phyloP scores from a whole-genome alignment of 2,888 invertebrate genomes.

The Toxonevra muliebris region DNA sequence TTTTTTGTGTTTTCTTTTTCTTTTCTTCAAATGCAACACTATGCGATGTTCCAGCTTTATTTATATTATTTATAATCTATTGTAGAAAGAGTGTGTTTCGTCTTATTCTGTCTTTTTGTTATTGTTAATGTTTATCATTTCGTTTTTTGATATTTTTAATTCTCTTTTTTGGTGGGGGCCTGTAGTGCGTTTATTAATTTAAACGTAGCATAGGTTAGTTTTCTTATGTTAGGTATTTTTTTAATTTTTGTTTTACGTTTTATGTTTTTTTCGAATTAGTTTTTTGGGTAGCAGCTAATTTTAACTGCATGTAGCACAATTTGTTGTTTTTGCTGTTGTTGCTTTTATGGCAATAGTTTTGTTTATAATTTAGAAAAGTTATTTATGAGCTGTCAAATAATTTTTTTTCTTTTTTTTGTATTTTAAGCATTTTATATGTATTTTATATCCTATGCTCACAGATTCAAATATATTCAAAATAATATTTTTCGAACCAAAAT shows the following conservation, averaged over 20 bases:
- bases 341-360: not conserved
- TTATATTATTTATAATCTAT: slow-evolving; percentile 3
- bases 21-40: too few species aligned
- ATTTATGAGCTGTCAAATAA: slow-evolving; percentile 30
- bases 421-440: too few species aligned
- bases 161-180: not conserved
- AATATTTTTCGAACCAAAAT: too few species aligned
- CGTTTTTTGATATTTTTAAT: too few species aligned
- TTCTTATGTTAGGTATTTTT: slow-evolving; percentile 15
- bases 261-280: slow-evolving; percentile 10
- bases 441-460: too few species aligned
- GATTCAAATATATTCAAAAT: too few species aligned
- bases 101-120: too few species aligned
- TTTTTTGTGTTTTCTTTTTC: too few species aligned
- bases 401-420: slow-evolving; percentile 13
- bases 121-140: too few species aligned
- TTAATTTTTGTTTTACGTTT: slow-evolving; percentile 1
- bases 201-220: slow-evolving; percentile 43
- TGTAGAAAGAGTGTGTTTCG: too few species aligned
- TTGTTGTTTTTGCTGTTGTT: slow-evolving; percentile 5
- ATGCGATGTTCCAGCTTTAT: not conserved
- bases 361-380: slow-evolving; percentile 26
- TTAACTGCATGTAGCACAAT: not conserved
- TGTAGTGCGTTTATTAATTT: slow-evolving; percentile 34
- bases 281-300: slow-evolving; percentile 7